Conservation (phyloP, 2,113 vertebrate species). For the Aptenodytes forsteri region DNA sequence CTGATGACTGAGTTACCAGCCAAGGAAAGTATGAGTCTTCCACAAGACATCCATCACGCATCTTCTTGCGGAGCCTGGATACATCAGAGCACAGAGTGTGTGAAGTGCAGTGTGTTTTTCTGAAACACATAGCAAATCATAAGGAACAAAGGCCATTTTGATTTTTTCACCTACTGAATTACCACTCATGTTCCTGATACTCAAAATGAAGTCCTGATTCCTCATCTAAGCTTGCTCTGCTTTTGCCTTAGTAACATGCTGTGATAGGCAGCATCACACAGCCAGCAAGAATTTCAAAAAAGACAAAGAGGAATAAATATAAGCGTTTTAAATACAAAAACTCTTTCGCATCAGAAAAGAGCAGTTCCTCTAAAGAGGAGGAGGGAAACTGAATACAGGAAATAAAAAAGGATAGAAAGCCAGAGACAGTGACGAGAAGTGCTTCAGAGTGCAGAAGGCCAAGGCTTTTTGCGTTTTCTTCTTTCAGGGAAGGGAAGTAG, state of each 20-base stretch:
- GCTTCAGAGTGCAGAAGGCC: neutral
- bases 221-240: neutral
- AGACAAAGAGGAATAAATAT: neutral
- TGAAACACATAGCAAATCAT: rapidly evolving
- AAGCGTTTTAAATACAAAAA: neutral
- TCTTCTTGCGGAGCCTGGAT: neutral
- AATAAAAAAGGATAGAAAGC: neutral
- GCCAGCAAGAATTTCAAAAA: neutral
- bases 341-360: neutral
- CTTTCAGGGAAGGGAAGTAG: neutral
- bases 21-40: neutral
- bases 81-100: neutral
- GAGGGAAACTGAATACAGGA: neutral
- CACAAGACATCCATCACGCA: rapidly evolving
- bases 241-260: neutral
- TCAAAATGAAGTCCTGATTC: neutral
- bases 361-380: neutral
- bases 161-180: neutral
- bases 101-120: neutral
- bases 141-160: neutral
- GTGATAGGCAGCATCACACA: neutral
- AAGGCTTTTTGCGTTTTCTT: neutral
- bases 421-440: rapidly evolving
- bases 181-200: neutral
- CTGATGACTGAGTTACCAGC: rapidly evolving